Percentiles rank a stretch among this genome's conserved stretches.
Conservation (phyloP, 2,797 vertebrate species). For the Chelidonichthys spinosus region DNA sequence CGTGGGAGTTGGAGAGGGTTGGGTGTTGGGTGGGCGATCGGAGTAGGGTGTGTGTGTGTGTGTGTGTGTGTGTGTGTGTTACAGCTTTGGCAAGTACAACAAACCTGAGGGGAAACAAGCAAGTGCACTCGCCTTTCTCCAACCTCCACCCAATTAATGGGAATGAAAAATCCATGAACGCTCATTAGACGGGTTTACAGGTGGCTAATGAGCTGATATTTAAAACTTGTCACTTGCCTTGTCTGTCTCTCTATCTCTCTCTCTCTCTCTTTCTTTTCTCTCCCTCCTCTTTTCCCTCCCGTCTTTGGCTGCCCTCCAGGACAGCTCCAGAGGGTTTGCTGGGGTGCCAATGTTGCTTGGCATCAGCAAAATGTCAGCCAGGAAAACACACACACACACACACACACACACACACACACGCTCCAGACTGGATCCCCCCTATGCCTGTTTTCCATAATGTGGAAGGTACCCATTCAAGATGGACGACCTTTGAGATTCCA, state of each 20-base stretch:
- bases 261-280: slow-evolving; percentile 1
- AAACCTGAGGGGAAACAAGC: slow-evolving; percentile 67
- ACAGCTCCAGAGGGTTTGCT: slow-evolving; percentile 46
- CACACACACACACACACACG: slow-evolving; percentile 5
- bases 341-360: slow-evolving; percentile 56
- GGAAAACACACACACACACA: slow-evolving; percentile 37
- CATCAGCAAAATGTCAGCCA: slow-evolving; percentile 72
- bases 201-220: slow-evolving; percentile 80
- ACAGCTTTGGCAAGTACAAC: slow-evolving; percentile 62
- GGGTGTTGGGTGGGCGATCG: slow-evolving; percentile 34
- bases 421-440: slow-evolving; percentile 42
- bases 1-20: slow-evolving; percentile 24
- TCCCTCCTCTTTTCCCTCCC: slow-evolving; percentile 16
- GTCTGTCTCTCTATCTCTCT: slow-evolving; percentile 7
- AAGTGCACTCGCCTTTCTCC: slow-evolving; percentile 52
- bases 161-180: slow-evolving; percentile 76
- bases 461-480: slow-evolving; percentile 47
- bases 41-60: slow-evolving; percentile 3
- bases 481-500: slow-evolving; percentile 37
- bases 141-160: slow-evolving; percentile 69
- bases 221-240: slow-evolving; percentile 67
- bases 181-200: slow-evolving; percentile 74
- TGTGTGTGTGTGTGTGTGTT: slow-evolving; percentile 31
- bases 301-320: slow-evolving; percentile 69
- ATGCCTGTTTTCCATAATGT: slow-evolving; percentile 45